Base-by-base conservation (phyloP, 2,797 vertebrate genomes). In the Anisognathus igniventris region DNA sequence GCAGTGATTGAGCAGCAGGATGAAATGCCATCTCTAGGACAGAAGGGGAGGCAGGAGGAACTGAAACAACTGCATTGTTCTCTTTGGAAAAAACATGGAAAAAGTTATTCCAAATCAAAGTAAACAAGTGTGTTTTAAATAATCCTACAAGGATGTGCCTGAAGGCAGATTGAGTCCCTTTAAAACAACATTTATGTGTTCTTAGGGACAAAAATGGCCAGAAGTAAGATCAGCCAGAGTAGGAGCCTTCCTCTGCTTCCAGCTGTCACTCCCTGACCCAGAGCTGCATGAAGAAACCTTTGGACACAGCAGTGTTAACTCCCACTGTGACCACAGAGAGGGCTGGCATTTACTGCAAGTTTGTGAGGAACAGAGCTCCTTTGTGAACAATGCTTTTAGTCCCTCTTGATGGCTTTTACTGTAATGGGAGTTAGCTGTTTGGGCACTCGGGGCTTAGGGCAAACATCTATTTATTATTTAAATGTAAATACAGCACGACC, bases 401-500 rank as follows among this genome's bases (percentile, higher is more conserved):
- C 39, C 31, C 40, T 74, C 74, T 72, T 66, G 73, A 81, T 90
- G 90, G 42, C 23, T 95, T 94, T 93, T 91, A 82, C 57, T 56
- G 88, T n/a, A 89, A 91, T 53, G 44, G 0, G 78, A 87, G 54
- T 82, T 85, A 79, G 94, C 81, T 91, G 84, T 71, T 87, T 74
- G 64, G 81, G 64, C 53, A 44, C 48, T 88, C 5, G 0, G 86
- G 82, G 74, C 93, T 82, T 58, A 70, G 67, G 74, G 78, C 86
- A 93, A 85, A 44, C 78, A 82, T 87, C 92, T 89, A 92, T 92
- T 95, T 96, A 80, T 91, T 80, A 94, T 87, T 94, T 65, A 89
- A 94, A 96, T 86, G 75, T 95, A 96, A 96, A 95, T 51, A 93
- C 85, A 88, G 85, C 50, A 68, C 23, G 58, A 92, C 39, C 74